phyloP scores from a whole-genome alignment of 2,888 invertebrate species.

The Cistogaster globosa region DNA sequence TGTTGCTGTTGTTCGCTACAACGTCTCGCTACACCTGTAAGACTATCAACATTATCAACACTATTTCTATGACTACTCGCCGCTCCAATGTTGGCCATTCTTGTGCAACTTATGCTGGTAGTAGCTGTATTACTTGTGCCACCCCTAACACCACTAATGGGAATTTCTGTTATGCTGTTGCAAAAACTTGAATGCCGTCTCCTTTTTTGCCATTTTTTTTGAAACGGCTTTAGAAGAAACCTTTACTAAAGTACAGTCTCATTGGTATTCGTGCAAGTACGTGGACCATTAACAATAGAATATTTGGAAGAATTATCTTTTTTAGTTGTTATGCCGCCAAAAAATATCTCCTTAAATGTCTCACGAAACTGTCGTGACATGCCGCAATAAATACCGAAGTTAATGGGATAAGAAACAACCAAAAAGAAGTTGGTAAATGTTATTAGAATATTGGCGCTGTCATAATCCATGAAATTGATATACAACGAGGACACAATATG shows the following conservation, averaged over 20 bases:
- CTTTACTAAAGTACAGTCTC: slow-evolving; percentile 87
- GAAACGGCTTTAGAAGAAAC: slow-evolving; percentile 78
- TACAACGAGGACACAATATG: slow-evolving; percentile 91
- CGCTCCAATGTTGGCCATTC: slow-evolving; percentile 29
- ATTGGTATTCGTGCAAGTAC: slow-evolving; percentile 92
- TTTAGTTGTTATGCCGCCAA: slow-evolving; percentile 84
- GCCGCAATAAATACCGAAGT: slow-evolving; percentile 97
- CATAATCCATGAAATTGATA: slow-evolving; percentile 89
- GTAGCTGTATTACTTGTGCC: slow-evolving; percentile 30
- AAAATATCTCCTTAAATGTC: slow-evolving; percentile 93
- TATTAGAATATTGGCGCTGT: slow-evolving; percentile 90
- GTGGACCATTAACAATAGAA: slow-evolving; percentile 91
- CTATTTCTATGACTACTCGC: slow-evolving; percentile 29
- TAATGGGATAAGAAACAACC: slow-evolving; percentile 94
- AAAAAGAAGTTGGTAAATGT: slow-evolving; percentile 95
- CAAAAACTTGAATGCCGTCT: slow-evolving; percentile 74
- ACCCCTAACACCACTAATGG: slow-evolving; percentile 18
- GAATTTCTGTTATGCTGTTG: slow-evolving; percentile 72
- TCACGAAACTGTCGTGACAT: slow-evolving; percentile 97
- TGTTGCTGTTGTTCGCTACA: slow-evolving; percentile 73
- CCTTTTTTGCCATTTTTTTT: slow-evolving; percentile 74
- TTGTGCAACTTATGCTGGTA: background rate
- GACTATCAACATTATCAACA: slow-evolving; percentile 31
- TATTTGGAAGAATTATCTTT: slow-evolving; percentile 89
- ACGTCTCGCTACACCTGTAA: slow-evolving; percentile 38